phyloP scores from a whole-genome alignment of 1,140 invertebrate genomes.

The Hylaeus anthracinus region DNA sequence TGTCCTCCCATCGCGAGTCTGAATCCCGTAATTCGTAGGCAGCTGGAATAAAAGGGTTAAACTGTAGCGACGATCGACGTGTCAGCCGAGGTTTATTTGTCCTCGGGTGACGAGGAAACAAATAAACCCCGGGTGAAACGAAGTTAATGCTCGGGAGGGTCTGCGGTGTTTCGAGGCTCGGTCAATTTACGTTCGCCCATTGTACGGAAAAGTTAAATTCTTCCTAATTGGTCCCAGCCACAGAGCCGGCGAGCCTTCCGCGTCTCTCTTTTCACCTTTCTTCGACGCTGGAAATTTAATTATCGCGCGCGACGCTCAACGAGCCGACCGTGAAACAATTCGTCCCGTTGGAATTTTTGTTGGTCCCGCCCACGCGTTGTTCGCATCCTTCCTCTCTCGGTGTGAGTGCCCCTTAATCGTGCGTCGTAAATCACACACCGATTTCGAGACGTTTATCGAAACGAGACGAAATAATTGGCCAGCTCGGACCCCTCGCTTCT shows the following conservation, averaged over 20 bases:
- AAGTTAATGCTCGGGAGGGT: not conserved
- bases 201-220: constrained; percentile 35
- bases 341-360: constrained; percentile 42
- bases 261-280: constrained; percentile 14
- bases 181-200: constrained; percentile 20
- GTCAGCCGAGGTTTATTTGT: not conserved
- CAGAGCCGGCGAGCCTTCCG: not conserved
- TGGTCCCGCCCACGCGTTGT: not conserved
- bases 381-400: not conserved
- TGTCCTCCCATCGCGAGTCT: too few relatives aligned
- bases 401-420: not conserved
- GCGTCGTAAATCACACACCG: constrained; percentile 2
- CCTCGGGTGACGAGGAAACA: not conserved
- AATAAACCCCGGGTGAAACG: constrained; percentile 14
- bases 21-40: too few relatives aligned
- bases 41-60: not conserved
- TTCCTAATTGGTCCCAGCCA: constrained; percentile 20
- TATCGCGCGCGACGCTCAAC: constrained; percentile 55
- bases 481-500: not conserved
- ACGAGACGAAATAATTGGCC: not conserved
- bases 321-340: constrained; percentile 23
- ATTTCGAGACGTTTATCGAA: not conserved
- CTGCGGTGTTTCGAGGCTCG: not conserved
- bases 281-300: constrained; percentile 68
- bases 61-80: constrained; percentile 25